phyloP scores from a whole-genome alignment of 35 echinoderm and acorn worm species.

The Ophiothrix spiculata region DNA sequence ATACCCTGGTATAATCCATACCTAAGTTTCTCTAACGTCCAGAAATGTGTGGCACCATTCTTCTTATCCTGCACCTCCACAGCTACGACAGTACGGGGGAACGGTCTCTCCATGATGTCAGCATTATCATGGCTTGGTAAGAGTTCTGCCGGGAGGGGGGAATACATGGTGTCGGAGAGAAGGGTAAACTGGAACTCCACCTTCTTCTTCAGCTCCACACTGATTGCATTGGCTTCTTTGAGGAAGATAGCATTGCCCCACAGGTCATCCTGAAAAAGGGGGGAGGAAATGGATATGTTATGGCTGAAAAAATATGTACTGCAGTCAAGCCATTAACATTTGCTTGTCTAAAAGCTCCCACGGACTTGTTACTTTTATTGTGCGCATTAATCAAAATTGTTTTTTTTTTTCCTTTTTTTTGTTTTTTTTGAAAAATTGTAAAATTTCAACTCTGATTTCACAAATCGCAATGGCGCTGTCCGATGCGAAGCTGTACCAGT shows the following conservation, averaged over 20 bases:
- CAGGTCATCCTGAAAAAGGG: slow-evolving; percentile 79
- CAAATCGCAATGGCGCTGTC: no score
- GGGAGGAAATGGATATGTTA: not conserved
- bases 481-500: no score
- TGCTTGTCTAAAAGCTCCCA: no score
- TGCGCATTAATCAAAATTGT: no score
- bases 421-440: no score
- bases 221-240: slow-evolving; percentile 98
- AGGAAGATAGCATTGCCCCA: slow-evolving; percentile 98
- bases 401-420: no score
- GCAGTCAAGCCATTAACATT: no score
- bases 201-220: slow-evolving; percentile 99
- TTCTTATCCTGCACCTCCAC: slow-evolving; percentile 89
- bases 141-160: slow-evolving; percentile 83
- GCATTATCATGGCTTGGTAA: slow-evolving; percentile 64
- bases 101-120: slow-evolving; percentile 64
- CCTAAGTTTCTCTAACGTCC: slow-evolving; percentile 94
- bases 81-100: slow-evolving; percentile 89
- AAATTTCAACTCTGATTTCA: no score
- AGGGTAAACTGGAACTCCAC: slow-evolving; percentile 99
- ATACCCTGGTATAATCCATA: slow-evolving; percentile 6
- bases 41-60: slow-evolving; percentile 94
- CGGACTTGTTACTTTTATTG: no score
- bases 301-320: no score
- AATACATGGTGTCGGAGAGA: slow-evolving; percentile 94